Evolutionary conservation across 2,888 invertebrate genomes (phyloP), one percentile per base, ranked within the genome.

Genomic region (Apamea epomidion): DNA sequence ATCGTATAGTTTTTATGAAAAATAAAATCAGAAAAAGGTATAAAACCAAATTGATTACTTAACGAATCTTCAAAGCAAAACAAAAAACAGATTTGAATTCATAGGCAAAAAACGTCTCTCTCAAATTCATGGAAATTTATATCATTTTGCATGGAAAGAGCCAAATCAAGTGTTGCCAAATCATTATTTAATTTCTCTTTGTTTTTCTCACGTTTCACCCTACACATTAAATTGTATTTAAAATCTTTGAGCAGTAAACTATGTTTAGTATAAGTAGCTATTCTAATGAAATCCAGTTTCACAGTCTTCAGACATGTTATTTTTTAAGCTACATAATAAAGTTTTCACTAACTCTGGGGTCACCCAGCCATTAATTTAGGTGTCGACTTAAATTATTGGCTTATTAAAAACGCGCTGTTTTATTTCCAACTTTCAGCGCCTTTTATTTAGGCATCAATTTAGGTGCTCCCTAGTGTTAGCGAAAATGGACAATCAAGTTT

Each of bases 201-300:
- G 1, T 18, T 54, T 32, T 68, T 42, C 3, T 58, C 12, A 37
- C 6, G 18, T 70, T 48, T 81, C 51, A 73, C 8, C n/a, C 7
- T 8, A 67, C 8, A 37, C 1, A 62, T 54, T 48, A 71, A 51
- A 48, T 42, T 78, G 21, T 80, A 51, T 65, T 78, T 68, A 32
- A 67, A 62, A 60, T 58, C n/a, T 76, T 76, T 12, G 5, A 78
- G 58, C 69, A 67, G 25, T 73, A 29, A 76, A 77, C 54, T 78
- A 64, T 82, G 70, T 90, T 74, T 65, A 79, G 76, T n/a, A 32
- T 84, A 83, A 79, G 83, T 88, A 88, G 80, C 18, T 88, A 90
- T 81, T 76, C 18, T 75, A 81, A 78, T 77, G 8, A 71, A 69
- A 75, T 58, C 76, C 78, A 70, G 78, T 88, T 83, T 86, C 62